These are phyloP conservation scores for Rousettus madagascariensis DNA, from an alignment of 2,797 vertebrate species.

Conservation along the genomic window DNA sequence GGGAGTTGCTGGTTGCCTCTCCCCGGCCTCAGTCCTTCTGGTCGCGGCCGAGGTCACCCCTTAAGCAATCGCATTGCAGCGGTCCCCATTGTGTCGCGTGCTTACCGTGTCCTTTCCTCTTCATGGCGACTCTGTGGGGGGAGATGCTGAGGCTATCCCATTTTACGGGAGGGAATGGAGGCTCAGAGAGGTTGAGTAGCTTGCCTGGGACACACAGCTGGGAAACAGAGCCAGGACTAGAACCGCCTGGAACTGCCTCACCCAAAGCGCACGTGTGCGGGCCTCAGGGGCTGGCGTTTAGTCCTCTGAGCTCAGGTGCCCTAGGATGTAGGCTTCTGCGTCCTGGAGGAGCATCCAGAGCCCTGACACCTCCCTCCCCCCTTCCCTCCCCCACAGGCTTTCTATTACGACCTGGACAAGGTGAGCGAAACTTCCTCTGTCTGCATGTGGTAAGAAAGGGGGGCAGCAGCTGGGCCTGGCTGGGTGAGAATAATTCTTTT, in stretches of 20 bases:
- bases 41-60: not conserved
- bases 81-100: not conserved
- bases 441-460: too few relatives aligned
- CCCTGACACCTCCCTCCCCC: not conserved
- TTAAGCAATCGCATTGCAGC: not conserved
- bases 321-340: too few relatives aligned
- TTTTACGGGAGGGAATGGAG: not conserved
- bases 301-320: not conserved
- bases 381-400: constrained; percentile 86
- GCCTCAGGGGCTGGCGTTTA: not conserved
- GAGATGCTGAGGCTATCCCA: rapidly evolving
- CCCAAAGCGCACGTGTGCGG: rapidly evolving
- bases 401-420: constrained; percentile 98
- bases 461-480: not conserved
- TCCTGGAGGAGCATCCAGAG: not conserved
- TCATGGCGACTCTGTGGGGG: not conserved
- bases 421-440: constrained; percentile 80
- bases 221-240: not conserved
- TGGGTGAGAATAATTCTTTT: rapidly evolving
- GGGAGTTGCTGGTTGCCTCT: rapidly evolving
- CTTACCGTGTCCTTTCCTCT: not conserved
- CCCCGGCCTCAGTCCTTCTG: not conserved
- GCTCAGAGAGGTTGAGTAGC: not conserved
- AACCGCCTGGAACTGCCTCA: not conserved
- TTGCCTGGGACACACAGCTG: not conserved